Conservation (phyloP, 2,797 vertebrate species). For the Thaleichthys pacificus region DNA sequence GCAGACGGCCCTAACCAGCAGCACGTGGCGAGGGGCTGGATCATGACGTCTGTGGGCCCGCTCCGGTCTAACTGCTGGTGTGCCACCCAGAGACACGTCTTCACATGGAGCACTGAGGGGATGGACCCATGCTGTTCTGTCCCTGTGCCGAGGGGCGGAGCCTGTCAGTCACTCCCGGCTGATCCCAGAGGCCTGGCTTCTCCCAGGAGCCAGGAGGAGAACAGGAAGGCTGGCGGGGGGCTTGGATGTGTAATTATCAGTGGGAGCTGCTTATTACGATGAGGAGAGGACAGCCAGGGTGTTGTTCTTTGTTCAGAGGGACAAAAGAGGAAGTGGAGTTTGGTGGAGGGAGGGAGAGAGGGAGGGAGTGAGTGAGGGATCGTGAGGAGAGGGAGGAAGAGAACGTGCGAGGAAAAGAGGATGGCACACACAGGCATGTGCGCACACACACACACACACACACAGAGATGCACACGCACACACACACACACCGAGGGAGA, state of each 20-base stretch:
- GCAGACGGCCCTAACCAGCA: conserved; percentile 76
- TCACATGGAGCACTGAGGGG: conserved; percentile 56
- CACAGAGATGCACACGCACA: conserved; percentile 59
- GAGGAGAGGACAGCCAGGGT: conserved; percentile 71
- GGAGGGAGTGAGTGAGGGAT: conserved; percentile 24
- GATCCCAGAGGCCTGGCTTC: conserved; percentile 68
- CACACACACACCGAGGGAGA: not conserved
- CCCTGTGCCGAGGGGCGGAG: conserved; percentile 63
- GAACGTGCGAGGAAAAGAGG: conserved; percentile 44
- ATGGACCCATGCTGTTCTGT: conserved; percentile 69
- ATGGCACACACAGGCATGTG: conserved; percentile 57
- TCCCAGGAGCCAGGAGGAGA: conserved; percentile 53
- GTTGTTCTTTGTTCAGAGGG: conserved; percentile 62
- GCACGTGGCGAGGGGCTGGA: conserved; percentile 78
- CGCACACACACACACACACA: conserved; percentile 40
- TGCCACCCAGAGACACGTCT: conserved; percentile 69
- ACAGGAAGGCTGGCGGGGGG: conserved; percentile 69
- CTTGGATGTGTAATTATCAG: conserved; percentile 77
- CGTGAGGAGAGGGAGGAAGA: not conserved
- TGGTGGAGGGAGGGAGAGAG: conserved; percentile 59
- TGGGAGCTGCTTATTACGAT: conserved; percentile 77
- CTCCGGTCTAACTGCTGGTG: conserved; percentile 54
- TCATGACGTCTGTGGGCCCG: conserved; percentile 80
- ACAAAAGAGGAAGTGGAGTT: conserved; percentile 71
- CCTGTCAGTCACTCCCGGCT: conserved; percentile 71